These are phyloP conservation scores for Magallana nippona DNA, from an alignment of 2,888 invertebrate species.

Conservation along the genomic window DNA sequence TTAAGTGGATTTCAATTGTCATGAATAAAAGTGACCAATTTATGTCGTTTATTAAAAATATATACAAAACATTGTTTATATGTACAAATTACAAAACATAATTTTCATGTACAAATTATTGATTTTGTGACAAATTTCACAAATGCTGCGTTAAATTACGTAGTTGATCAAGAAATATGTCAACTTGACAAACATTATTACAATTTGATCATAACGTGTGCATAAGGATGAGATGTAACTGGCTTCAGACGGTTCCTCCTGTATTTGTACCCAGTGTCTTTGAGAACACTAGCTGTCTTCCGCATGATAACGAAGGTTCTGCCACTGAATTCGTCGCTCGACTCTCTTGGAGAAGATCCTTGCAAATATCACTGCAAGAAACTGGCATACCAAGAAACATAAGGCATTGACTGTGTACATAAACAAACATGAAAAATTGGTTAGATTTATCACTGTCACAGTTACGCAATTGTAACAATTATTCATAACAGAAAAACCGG, in stretches of 20 bases:
- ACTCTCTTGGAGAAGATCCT: slow-evolving; percentile 60
- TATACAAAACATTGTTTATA: not conserved
- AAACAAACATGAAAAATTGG: not conserved
- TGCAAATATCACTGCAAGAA: slow-evolving; percentile 64
- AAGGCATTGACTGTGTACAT: not conserved
- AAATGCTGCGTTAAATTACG: no score
- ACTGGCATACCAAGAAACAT: slow-evolving; percentile 50
- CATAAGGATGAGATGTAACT: no score
- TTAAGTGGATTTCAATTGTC: no score
- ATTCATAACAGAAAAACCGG: not conserved
- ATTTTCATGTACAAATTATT: no score
- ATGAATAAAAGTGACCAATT: not conserved
- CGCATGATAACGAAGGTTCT: not conserved
- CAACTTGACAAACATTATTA: no score
- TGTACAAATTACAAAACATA: not conserved
- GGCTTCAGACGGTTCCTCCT: no score
- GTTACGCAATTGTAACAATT: not conserved
- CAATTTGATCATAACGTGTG: no score
- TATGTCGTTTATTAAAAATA: slow-evolving; percentile 15
- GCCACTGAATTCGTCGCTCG: slow-evolving; percentile 54
- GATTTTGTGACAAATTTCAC: no score
- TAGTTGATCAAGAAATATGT: no score
- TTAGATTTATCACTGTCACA: not conserved
- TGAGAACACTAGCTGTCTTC: not conserved
- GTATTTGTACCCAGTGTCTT: no score